Percentiles rank a stretch among this genome's conserved stretches.
phyloP scores from a whole-genome alignment of 1,140 invertebrate species.

The Diprion similis region DNA sequence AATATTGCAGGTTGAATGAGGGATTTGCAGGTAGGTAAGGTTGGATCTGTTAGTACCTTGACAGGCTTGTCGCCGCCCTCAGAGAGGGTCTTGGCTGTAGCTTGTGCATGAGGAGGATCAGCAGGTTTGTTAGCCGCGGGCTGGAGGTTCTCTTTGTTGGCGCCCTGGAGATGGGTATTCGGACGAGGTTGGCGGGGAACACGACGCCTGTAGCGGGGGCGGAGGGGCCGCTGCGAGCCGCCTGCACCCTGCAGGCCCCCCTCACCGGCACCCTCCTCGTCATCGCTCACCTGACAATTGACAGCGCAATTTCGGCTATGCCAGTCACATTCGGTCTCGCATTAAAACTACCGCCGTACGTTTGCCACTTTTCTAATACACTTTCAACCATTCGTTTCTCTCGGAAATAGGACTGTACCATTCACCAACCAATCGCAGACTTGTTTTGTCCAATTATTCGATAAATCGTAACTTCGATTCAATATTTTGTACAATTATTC shows the following conservation, averaged over 20 bases:
- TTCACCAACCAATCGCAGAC: too few relatives aligned
- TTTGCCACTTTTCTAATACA: too few relatives aligned
- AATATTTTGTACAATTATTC: too few relatives aligned
- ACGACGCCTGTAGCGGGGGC: conserved; percentile 39
- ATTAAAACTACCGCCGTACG: too few relatives aligned
- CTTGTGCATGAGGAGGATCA: conserved; percentile 16
- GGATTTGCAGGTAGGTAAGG: conserved; percentile 13
- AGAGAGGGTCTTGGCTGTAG: conserved; percentile 27
- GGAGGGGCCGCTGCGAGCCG: conserved; percentile 30
- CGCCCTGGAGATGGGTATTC: conserved; percentile 30
- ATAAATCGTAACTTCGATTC: too few relatives aligned
- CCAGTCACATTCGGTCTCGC: background rate
- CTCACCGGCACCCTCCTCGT: conserved; percentile 32
- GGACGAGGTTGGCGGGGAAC: conserved; percentile 32
- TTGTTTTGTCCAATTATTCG: too few relatives aligned
- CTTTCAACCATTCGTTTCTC: too few relatives aligned
- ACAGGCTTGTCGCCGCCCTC: conserved; percentile 28
- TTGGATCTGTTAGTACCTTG: conserved; percentile 32
- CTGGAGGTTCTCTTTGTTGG: conserved; percentile 33
- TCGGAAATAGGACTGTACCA: too few relatives aligned
- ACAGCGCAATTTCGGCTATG: background rate
- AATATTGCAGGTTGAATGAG: background rate
- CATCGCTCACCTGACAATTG: conserved; percentile 34
- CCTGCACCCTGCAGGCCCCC: conserved; percentile 21
- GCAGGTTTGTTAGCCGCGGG: conserved; percentile 23